Base-by-base conservation (phyloP, 2,888 invertebrate species). In the Clepsis dumicolana region DNA sequence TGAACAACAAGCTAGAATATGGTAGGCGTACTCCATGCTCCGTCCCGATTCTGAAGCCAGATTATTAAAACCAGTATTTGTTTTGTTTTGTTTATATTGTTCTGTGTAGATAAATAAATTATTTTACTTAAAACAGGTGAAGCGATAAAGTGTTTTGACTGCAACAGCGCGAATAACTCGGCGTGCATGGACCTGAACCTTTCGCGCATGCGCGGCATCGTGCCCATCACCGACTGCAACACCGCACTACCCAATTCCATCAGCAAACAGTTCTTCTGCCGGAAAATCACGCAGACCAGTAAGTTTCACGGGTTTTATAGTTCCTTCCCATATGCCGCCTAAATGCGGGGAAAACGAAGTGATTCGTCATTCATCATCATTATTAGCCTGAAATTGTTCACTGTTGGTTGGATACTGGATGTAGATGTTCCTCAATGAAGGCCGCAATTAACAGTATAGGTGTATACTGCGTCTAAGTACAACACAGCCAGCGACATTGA, bases 231-330 rank as follows among this genome's bases (percentile, higher is more conserved):
- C 56, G 86, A 90, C 68, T 94, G 94, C 54, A 72, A 75, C 1
- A 78, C 75, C 38, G 50, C 79, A 0, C 68, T 82, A 2, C 80
- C 83, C 18, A 79, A 79, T 35, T 74, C 82, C 25, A 73, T 85
- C 50, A 85, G 84, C 66, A 83, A 85, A 8, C 84, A 90, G 27
- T 94, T 94, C 54, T 96, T 96, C 87, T 97, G 97, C 81, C 91
- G 97, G 64, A 97, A 96, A 86, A 95, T 96, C 50, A 90, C 94
- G 0, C 94, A 96, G 77, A 94, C 94, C 75, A 94, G 96, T 95
- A 83, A 89, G 93, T 79, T 60, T 14, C 70, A 68, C 59, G 56
- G 5, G 1, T 5, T 18, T 44, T 7, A 44, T 7, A 2, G 16
- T 18, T 16, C 8, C 16, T 18, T 44, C 41, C 41, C 41, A 44